Evolutionary conservation across 2,888 invertebrate genomes (phyloP).

Genomic region (Gasteruption jaculator): DNA sequence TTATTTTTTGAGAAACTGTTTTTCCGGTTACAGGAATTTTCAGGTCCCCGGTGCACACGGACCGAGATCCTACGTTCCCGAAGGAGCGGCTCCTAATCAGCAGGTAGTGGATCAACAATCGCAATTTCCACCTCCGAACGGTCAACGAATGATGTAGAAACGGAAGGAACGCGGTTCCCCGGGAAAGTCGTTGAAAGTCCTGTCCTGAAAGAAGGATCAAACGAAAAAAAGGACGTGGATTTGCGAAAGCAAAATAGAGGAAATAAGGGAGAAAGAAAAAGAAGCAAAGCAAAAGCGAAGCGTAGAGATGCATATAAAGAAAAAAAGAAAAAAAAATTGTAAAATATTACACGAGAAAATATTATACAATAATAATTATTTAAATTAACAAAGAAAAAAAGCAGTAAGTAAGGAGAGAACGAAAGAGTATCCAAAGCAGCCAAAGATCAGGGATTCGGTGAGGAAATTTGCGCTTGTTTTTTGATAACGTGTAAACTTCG

Average conservation of each 20-base stretch:
- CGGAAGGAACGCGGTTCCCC: constrained; percentile 20
- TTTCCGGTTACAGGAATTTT: too few species aligned
- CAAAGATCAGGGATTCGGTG: constrained; percentile 34
- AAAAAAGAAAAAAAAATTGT: constrained; percentile 13
- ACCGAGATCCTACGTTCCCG: too few species aligned
- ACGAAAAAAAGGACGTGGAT: too few species aligned
- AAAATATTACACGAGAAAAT: constrained; percentile 30
- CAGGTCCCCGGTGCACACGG: too few species aligned
- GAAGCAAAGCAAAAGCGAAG: too few species aligned
- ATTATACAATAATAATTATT: constrained; percentile 39
- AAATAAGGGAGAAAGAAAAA: too few species aligned
- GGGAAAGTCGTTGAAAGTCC: too few species aligned
- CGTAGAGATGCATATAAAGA: constrained; percentile 16
- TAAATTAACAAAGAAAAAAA: constrained; percentile 30
- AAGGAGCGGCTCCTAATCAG: too few species aligned
- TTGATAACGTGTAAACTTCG: not conserved
- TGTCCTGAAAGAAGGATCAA: constrained; percentile 9
- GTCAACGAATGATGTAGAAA: constrained; percentile 48
- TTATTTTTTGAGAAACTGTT: too few species aligned
- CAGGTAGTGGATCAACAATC: constrained; percentile 32
- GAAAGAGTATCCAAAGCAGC: constrained; percentile 36
- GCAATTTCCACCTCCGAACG: constrained; percentile 43
- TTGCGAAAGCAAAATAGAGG: too few species aligned
- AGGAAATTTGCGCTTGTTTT: constrained; percentile 1
- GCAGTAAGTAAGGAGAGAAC: too few species aligned